Evolutionary conservation across 1,140 invertebrate genomes (phyloP), one percentile per base, ranked within the genome.

Genomic region (Drosophila busckii): DNA sequence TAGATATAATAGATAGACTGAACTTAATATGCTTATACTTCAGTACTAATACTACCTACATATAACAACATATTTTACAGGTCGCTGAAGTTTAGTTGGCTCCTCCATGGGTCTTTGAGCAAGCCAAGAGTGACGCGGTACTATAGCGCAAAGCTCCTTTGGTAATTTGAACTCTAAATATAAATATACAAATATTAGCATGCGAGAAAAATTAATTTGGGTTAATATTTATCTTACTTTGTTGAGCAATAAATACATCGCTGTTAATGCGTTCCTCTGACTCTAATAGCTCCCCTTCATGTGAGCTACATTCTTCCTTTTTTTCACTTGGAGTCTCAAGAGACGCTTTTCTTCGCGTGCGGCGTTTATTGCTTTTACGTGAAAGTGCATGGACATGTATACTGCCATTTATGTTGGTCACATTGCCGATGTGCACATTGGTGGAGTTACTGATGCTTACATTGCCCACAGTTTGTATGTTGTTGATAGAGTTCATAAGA

Each of bases 351-450:
- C 75, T 46, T 1, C 49, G 41, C 1, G 34, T 26, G 1, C 40
- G 17, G 3, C 52, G 41, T 8, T 5, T 26, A 20, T 6, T 32
- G 7, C 59, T 37, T 6, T 40, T 10, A 10, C 50, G 59, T 1
- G 29, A 5, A 4, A 48, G 29, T 2, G 19, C 61, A 9, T 82
- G 87, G 9, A 89, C 73, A 25, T 89, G 83, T 38, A 89, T 85
- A 12, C 88, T 88, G 2, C 88, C 88, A 54, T 88, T 88, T 15
- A 89, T 86, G 22, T 87, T 85, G 16, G 87, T 88, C 9, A 88
- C 73, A 56, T 88, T 88, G 17, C 88, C 88, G 8, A 89, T 76
- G 46, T 88, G 87, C 0, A 89, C 88, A 40, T 85, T 84, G 4
- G 66, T 82, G 0, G 88, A 88, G 7, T 88, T 88, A 29, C 76